Percentiles rank a stretch among this genome's conserved stretches.
These are phyloP conservation scores for Lordiphosa collinella DNA, from an alignment of 1,140 invertebrate genomes.

Conservation along the genomic window DNA sequence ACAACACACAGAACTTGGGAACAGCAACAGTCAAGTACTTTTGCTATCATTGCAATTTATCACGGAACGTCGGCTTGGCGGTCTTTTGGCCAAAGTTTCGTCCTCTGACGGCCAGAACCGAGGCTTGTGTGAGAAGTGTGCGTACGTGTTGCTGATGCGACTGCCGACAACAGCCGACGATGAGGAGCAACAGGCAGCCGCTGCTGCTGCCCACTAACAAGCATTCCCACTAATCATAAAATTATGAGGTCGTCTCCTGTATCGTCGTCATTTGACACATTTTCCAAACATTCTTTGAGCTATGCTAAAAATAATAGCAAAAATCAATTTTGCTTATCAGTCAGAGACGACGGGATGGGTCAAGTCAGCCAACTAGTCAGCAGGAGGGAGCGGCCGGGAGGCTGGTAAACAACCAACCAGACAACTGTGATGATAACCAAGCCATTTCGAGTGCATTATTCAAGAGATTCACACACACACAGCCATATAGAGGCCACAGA, in stretches of 20 bases:
- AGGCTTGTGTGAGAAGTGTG: conserved; percentile 61
- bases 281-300: conserved; percentile 63
- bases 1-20: conserved; percentile 3
- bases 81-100: conserved; percentile 55
- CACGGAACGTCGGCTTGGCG: conserved; percentile 61
- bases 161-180: conserved; percentile 30
- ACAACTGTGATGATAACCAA: conserved; percentile 25
- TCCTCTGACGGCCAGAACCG: background rate
- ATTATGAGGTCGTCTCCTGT: conserved; percentile 60
- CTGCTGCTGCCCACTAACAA: conserved; percentile 60
- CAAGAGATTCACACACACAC: conserved; percentile 34
- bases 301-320: conserved; percentile 74
- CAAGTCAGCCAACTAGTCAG: conserved; percentile 24
- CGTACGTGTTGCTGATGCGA: conserved; percentile 73
- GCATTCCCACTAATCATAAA: conserved; percentile 73
- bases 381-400: background rate
- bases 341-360: conserved; percentile 48
- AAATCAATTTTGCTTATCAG: conserved; percentile 76
- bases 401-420: background rate
- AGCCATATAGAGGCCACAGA: background rate
- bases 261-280: conserved; percentile 65
- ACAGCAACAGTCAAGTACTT: conserved; percentile 64
- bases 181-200: conserved; percentile 6
- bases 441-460: conserved; percentile 49
- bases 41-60: conserved; percentile 79